phyloP scores from a whole-genome alignment of 2,888 invertebrate genomes.

The Apodemia zela region DNA sequence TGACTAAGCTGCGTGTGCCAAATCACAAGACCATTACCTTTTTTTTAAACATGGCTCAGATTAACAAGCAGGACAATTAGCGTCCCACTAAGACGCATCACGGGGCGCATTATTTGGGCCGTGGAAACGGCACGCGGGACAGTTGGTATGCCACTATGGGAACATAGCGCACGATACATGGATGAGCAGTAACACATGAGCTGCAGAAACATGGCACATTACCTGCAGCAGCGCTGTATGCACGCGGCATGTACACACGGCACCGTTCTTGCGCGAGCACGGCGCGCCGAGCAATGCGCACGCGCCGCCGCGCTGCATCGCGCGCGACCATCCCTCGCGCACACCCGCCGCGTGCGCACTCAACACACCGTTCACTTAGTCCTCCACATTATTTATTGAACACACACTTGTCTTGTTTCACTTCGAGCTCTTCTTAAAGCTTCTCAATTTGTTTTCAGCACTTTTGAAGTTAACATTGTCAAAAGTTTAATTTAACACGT shows the following conservation, averaged over 20 bases:
- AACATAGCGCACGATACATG: too few species aligned
- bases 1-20: too few species aligned
- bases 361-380: constrained; percentile 16
- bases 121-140: too few species aligned
- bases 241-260: constrained; percentile 68
- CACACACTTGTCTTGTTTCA: neutral
- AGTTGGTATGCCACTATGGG: too few species aligned
- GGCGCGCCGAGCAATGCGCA: constrained; percentile 73
- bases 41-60: too few species aligned
- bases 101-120: too few species aligned
- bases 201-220: constrained; percentile 18
- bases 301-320: constrained; percentile 71
- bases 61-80: too few species aligned
- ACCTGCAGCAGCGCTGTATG: constrained; percentile 71
- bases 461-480: neutral
- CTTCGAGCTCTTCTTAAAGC: too few species aligned
- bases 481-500: too few species aligned
- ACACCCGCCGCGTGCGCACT: constrained; percentile 26
- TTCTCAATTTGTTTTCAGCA: neutral
- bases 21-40: too few species aligned
- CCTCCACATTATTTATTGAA: neutral
- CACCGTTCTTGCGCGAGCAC: constrained; percentile 73
- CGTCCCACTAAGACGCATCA: too few species aligned
- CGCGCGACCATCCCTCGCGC: constrained; percentile 58
- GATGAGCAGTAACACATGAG: too few species aligned